Evolutionary conservation across 1,140 invertebrate genomes (phyloP), one percentile per base, ranked within the genome.

Genomic region (Hylaeus volcanicus): DNA sequence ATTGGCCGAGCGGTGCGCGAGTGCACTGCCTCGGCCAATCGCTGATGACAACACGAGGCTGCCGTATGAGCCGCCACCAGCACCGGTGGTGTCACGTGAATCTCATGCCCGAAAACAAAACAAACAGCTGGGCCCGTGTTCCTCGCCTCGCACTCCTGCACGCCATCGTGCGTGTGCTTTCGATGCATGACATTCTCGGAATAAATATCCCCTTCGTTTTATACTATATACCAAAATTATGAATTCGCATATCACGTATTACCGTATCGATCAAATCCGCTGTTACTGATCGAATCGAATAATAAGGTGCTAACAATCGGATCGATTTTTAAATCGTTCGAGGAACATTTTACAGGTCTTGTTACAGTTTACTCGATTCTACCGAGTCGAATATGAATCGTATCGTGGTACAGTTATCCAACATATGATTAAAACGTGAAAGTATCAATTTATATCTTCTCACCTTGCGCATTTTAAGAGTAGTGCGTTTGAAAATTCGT

Each of bases 101-200:
- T 91, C 89, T 92, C 91, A 91, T 92, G 89, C 91, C 89, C 89
- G 89, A 92, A 92, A 93, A 92, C 91, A 93, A 92, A 93, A 92
- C 90, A 92, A 93, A 93, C 92, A 92, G 91, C 90, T 93, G 91
- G 90, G 26, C 26, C 86, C 66, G 70, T 77, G 48, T 71, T 66
- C 84, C 78, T 83, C 80, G 77, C 72, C 81, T 81, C 81, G 74
- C 79, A 84, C 82, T 56, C 70, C 68, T 78, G 76, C 81, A 79
- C 74, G 76, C 81, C 73, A 79, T 73, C 69, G 81, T 82, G 81
- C 76, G 81, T 82, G 81, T 72, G 37, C 48, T 69, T 86, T 82
- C 51, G 48, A 65, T 56, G 64, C 69, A 79, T 48, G 55, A 73
- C 72, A 68, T 68, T 74, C 55, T 5, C 39, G 37, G 5, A 14